Percentiles rank a stretch among this genome's conserved stretches.
phyloP scores from a whole-genome alignment of 2,888 invertebrate genomes.

The Chirona hameri region DNA sequence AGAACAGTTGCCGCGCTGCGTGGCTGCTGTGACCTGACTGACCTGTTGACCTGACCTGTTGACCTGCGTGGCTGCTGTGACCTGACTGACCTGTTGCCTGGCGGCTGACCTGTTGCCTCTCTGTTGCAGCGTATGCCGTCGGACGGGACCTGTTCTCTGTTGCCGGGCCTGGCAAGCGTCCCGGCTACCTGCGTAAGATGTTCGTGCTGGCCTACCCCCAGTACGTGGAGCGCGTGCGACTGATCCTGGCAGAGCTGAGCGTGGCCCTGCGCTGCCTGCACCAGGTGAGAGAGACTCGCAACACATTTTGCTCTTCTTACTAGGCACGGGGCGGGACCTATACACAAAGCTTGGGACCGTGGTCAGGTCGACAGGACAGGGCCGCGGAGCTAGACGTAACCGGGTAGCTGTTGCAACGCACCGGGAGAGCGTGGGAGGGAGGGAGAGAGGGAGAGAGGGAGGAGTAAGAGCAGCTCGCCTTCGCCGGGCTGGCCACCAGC shows the following conservation, averaged over 20 bases:
- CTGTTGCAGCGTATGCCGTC: background rate
- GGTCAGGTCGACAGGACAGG: no score
- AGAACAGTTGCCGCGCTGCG: no score
- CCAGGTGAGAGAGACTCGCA: background rate
- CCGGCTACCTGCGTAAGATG: constrained; percentile 13
- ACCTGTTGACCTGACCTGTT: no score
- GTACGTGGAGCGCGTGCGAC: constrained; percentile 1
- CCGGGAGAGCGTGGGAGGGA: no score
- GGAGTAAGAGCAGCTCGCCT: background rate
- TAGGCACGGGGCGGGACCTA: background rate
- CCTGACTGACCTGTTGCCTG: no score
- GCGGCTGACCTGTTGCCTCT: background rate
- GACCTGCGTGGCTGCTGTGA: no score
- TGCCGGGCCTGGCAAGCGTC: background rate
- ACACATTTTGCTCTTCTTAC: no score
- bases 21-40: no score
- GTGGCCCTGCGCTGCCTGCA: background rate
- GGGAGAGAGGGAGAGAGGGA: background rate
- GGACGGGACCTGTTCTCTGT: constrained; percentile 9
- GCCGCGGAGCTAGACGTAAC: no score
- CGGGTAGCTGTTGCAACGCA: no score
- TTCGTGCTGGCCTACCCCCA: background rate
- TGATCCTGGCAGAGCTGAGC: constrained; percentile 10
- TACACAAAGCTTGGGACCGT: no score
- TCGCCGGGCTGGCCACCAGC: background rate